Evolutionary conservation across 2,113 vertebrate genomes (phyloP).

Genomic region (Origma solitaria): DNA sequence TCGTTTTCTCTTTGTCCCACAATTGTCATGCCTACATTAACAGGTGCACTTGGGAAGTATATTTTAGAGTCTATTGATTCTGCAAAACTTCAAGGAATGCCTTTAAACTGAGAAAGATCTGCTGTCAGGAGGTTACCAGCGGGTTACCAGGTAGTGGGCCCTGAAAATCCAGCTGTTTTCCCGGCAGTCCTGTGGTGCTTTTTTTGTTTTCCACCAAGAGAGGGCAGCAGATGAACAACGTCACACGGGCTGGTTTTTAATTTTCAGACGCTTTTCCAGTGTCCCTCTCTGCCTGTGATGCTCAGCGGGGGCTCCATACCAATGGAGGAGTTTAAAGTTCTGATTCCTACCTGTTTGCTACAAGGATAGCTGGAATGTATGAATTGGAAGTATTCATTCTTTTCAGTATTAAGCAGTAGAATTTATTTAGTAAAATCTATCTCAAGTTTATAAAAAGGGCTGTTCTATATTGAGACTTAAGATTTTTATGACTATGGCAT

Average conservation of each 20-base stretch:
- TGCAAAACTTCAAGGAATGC: neutral
- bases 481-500: neutral
- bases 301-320: neutral
- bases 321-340: neutral
- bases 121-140: neutral
- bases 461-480: neutral
- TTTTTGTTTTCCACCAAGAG: neutral
- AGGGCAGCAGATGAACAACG: constrained; percentile 12
- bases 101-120: neutral
- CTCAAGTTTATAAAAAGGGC: neutral
- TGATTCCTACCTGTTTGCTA: neutral
- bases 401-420: neutral
- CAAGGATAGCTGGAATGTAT: neutral
- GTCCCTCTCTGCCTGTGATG: neutral
- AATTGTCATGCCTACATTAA: fast-evolving
- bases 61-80: neutral
- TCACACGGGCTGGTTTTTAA: neutral
- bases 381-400: neutral
- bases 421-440: neutral
- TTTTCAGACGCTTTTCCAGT: neutral
- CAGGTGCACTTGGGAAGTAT: neutral
- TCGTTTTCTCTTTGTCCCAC: neutral
- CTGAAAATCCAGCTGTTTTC: neutral
- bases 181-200: neutral
- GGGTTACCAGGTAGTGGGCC: fast-evolving